Percentiles rank a stretch among this genome's conserved stretches.
phyloP scores from a whole-genome alignment of 2,888 invertebrate species.

The Idaea aversata region DNA sequence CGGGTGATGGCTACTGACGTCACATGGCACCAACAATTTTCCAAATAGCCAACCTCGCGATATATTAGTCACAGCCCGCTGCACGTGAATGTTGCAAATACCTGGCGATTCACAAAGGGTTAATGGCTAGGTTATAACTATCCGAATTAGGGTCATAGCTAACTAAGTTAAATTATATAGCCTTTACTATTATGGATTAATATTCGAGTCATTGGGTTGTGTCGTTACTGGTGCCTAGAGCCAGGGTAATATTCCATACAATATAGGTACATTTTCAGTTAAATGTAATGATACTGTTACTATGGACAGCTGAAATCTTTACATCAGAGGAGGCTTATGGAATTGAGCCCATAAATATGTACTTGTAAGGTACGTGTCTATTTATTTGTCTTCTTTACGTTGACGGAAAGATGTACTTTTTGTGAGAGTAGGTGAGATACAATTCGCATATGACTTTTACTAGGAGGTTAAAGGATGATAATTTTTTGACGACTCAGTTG shows the following conservation, averaged over 20 bases:
- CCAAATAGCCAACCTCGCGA: slow-evolving; percentile 18
- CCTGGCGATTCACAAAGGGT: slow-evolving; percentile 5
- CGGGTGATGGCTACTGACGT: slow-evolving; percentile 24
- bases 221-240: background rate
- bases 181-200: slow-evolving; percentile 2
- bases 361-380: no score
- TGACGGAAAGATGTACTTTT: no score
- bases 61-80: slow-evolving; percentile 17
- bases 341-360: no score
- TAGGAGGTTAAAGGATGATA: no score
- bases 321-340: background rate
- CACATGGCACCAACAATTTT: slow-evolving; percentile 33
- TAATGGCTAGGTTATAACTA: background rate
- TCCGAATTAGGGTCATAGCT: slow-evolving; percentile 3
- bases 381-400: no score
- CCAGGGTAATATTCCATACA: background rate
- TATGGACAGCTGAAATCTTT: background rate
- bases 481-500: no score
- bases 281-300: background rate
- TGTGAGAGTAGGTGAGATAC: no score
- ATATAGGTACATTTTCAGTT: background rate
- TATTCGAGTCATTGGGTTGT: slow-evolving; percentile 1
- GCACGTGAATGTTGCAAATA: slow-evolving; percentile 8
- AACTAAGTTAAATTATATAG: background rate
- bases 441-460: no score